Percentiles rank a stretch among this genome's conserved stretches.
These are phyloP conservation scores for Cranoglanis bouderius DNA, from an alignment of 2,113 vertebrate genomes.

Conservation along the genomic window DNA sequence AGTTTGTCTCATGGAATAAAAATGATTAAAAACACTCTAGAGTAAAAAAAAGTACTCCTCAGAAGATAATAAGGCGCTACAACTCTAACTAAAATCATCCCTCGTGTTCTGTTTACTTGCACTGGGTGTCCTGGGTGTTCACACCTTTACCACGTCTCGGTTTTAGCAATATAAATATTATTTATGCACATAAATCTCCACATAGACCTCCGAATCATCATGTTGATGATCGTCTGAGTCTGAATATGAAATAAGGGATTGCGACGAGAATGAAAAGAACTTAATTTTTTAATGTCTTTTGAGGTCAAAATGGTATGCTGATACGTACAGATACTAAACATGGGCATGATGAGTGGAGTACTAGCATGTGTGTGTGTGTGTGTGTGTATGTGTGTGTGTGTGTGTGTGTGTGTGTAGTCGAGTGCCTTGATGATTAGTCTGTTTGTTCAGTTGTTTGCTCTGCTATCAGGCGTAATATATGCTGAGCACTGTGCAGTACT, in stretches of 20 bases:
- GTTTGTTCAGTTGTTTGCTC: conserved; percentile 56
- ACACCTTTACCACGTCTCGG: background rate
- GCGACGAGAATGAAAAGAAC: background rate
- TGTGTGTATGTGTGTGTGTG: too few relatives aligned
- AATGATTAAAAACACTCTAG: background rate
- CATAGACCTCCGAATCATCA: background rate
- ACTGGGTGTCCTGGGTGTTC: background rate
- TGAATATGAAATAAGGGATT: background rate
- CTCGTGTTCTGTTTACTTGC: background rate
- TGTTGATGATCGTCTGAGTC: background rate
- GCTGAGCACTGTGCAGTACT: conserved; percentile 28
- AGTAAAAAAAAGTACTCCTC: background rate
- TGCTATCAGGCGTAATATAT: conserved; percentile 37
- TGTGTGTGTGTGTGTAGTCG: conserved; percentile 42
- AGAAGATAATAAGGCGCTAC: background rate
- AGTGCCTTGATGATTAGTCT: conserved; percentile 50
- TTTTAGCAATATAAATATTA: background rate
- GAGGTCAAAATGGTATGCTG: background rate
- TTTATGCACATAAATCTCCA: background rate
- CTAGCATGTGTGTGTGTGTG: too few relatives aligned
- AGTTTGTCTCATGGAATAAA: background rate
- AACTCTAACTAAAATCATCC: background rate
- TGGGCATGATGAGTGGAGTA: conserved; percentile 51
- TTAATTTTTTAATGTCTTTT: too few relatives aligned
- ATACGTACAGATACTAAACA: conserved; percentile 57